These are phyloP conservation scores for Hippocampus guttulatus DNA, from an alignment of 2,113 vertebrate species.

Conservation along the genomic window DNA sequence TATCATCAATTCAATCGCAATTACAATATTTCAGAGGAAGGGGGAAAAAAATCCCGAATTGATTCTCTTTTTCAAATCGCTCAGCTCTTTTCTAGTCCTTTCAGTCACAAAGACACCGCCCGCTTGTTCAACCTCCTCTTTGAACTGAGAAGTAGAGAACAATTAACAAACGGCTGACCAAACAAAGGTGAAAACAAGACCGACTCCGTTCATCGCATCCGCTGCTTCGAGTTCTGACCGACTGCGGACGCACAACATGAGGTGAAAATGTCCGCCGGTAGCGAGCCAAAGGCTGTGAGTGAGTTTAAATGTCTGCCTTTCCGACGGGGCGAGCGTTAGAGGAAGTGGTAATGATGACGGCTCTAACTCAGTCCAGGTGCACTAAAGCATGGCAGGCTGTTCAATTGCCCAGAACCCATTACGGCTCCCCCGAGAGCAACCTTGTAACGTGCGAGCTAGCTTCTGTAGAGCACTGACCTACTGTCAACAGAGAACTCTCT, in stretches of 20 bases:
- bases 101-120: not conserved
- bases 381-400: slow-evolving; percentile 74
- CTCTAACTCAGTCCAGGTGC: slow-evolving; percentile 75
- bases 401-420: slow-evolving; percentile 78
- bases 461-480: slow-evolving; percentile 70
- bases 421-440: slow-evolving; percentile 70
- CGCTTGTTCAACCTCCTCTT: not conserved
- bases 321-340: slow-evolving; percentile 64
- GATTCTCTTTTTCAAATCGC: too few relatives aligned
- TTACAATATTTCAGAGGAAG: too few relatives aligned
- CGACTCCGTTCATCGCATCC: not conserved
- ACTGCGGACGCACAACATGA: slow-evolving; percentile 38
- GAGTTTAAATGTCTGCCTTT: slow-evolving; percentile 66
- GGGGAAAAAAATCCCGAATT: too few relatives aligned
- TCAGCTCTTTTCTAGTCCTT: too few relatives aligned
- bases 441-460: slow-evolving; percentile 75
- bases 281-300: slow-evolving; percentile 55
- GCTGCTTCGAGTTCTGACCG: too few relatives aligned
- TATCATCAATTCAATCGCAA: too few relatives aligned
- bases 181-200: not conserved
- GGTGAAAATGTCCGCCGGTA: slow-evolving; percentile 54
- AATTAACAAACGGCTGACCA: not conserved
- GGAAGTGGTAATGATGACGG: slow-evolving; percentile 78
- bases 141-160: not conserved
- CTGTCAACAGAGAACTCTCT: slow-evolving; percentile 71